Percentiles rank a stretch among this genome's conserved stretches.
These are phyloP conservation scores for Sinella curviseta DNA, from an alignment of 1,140 invertebrate genomes.

Conservation along the genomic window DNA sequence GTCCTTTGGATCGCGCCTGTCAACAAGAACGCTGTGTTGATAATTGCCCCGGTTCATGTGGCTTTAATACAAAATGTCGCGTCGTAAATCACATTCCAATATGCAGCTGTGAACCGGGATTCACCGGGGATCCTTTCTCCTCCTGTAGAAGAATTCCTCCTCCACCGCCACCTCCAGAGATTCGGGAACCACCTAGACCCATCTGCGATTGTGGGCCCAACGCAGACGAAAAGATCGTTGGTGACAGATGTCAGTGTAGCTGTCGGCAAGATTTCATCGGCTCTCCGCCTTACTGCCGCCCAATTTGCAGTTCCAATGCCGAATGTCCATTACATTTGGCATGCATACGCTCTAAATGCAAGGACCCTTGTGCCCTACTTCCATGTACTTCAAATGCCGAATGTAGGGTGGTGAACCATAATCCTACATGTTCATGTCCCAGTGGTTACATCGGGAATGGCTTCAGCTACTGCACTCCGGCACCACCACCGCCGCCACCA, in stretches of 20 bases:
- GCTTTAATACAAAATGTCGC: conserved; percentile 69
- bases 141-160: conserved; percentile 56
- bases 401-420: conserved; percentile 62
- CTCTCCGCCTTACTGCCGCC: conserved; percentile 63
- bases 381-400: conserved; percentile 69
- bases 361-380: conserved; percentile 69
- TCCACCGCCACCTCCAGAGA: conserved; percentile 32
- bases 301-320: conserved; percentile 75
- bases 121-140: conserved; percentile 70
- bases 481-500: conserved; percentile 49
- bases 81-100: conserved; percentile 66
- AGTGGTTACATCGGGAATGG: conserved; percentile 71
- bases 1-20: conserved; percentile 70
- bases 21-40: conserved; percentile 73
- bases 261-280: conserved; percentile 71
- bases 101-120: conserved; percentile 67
- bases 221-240: conserved; percentile 73
- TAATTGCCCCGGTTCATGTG: conserved; percentile 71
- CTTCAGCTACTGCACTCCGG: conserved; percentile 65
- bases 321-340: conserved; percentile 71
- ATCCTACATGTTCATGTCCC: conserved; percentile 69
- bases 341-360: conserved; percentile 79
- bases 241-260: conserved; percentile 76
- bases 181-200: conserved; percentile 57
- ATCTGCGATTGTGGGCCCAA: conserved; percentile 66